Evolutionary conservation across 2,888 invertebrate genomes (phyloP), one percentile per base, ranked within the genome.

Genomic region (Agonopterix arenella): DNA sequence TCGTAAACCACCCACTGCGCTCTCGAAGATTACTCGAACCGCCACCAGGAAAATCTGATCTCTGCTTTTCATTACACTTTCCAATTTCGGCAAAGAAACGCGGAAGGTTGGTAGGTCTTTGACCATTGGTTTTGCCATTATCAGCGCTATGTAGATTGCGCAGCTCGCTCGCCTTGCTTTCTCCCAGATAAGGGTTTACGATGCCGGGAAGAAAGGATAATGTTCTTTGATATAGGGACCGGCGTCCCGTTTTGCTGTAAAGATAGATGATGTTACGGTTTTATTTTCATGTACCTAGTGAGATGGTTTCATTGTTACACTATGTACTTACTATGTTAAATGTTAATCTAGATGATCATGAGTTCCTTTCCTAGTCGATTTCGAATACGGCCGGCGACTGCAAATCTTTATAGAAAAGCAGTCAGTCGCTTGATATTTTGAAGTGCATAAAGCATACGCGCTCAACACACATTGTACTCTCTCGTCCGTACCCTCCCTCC

Each of bases 141-240:
- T 88, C 88, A 86, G 84, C 84, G 72, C 82, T 86, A 89, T 88
- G 88, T 86, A 89, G 88, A 89, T 88, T 84, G 84, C 79, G 77
- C 68, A 70, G 71, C 75, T 70, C 64, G 75, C 75, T 74, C 72
- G 80, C 80, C 75, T 78, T 84, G 84, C 85, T 82, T 82, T 80
- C 78, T 76, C 76, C 69, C 70, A 84, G 88, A 88, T 88, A 89
- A 88, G 75, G 76, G 77, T 88, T 88, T 84, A 86, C 72, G 75
- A 70, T 58, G 74, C 66, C 70, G 75, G 74, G 80, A 80, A 85
- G 85, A 88, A 88, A 86, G 86, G 88, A 86, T 86, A 86, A 85
- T 83, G 83, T 84, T 74, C 79, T 76, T 72, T 71, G 81, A 84
- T 84, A 84, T 78, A 74, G 72, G 70, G 67, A 73, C 69, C 71